Conservation (phyloP, 2,113 vertebrate genomes). For the Hypomesus transpacificus region DNA sequence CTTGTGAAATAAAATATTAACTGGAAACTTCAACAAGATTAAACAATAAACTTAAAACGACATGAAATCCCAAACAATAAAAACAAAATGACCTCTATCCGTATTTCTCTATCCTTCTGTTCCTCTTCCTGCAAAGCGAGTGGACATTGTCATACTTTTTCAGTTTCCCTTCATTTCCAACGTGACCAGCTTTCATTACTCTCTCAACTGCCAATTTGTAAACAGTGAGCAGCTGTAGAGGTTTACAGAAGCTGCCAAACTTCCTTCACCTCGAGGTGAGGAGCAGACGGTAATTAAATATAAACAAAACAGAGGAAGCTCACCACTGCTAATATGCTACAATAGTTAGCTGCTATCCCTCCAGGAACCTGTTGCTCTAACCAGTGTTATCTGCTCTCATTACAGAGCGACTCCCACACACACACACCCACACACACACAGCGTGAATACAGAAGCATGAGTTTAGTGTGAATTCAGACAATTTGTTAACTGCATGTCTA, state of each 20-base stretch:
- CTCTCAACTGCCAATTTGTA: constrained; percentile 35
- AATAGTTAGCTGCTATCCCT: neutral
- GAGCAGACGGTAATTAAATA: constrained; percentile 40
- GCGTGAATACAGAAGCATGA: too few species aligned
- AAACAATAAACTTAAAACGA: too few species aligned
- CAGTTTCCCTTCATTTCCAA: constrained; percentile 13
- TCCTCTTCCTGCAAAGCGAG: neutral
- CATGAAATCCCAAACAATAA: too few species aligned
- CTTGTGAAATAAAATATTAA: too few species aligned
- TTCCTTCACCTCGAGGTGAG: constrained; percentile 28
- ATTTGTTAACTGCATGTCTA: too few species aligned
- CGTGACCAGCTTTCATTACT: constrained; percentile 41
- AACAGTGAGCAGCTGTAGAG: constrained; percentile 45
- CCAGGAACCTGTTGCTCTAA: neutral
- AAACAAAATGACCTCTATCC: too few species aligned
- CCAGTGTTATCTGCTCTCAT: too few species aligned
- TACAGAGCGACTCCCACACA: neutral
- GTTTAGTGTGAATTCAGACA: too few species aligned
- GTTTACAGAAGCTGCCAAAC: constrained; percentile 23
- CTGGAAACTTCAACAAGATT: too few species aligned
- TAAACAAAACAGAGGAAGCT: constrained; percentile 15
- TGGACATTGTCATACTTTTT: constrained; percentile 22
- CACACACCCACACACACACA: too few species aligned
- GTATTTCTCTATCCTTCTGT: too few species aligned
- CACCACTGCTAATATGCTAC: neutral